Evolutionary conservation across 2,113 vertebrate genomes (phyloP).

Genomic region (Pachyramphus minor): DNA sequence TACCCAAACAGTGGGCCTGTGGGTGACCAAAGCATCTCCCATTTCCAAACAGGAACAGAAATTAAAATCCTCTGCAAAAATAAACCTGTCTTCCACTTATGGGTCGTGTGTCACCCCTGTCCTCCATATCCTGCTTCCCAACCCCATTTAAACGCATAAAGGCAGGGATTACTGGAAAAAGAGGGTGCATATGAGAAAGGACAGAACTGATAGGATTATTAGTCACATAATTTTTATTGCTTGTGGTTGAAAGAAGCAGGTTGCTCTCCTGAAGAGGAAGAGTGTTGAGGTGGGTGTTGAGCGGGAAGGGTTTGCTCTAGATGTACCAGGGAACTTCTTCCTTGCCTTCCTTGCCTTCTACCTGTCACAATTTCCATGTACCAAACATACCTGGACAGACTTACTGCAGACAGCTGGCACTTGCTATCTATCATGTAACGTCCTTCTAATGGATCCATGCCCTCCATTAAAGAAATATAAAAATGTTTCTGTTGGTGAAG

Average conservation of each 20-base stretch:
- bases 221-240: neutral
- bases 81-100: neutral
- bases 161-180: neutral
- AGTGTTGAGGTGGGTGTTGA: neutral
- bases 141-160: neutral
- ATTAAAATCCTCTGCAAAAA: neutral
- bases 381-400: rapidly evolving
- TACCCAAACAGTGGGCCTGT: neutral
- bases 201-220: neutral
- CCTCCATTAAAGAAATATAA: neutral
- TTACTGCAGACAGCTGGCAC: neutral
- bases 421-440: neutral
- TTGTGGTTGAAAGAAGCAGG: neutral
- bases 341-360: neutral
- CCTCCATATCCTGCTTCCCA: rapidly evolving
- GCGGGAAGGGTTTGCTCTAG: neutral
- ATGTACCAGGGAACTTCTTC: neutral
- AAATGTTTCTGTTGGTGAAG: neutral
- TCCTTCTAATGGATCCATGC: neutral
- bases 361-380: neutral
- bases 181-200: neutral
- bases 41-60: neutral
- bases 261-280: neutral
- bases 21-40: neutral
- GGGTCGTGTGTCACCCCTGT: rapidly evolving